A percentile compares a stretch with the other conserved stretches of the same genome.
Evolutionary conservation across 2,797 vertebrate species (phyloP).

Genomic region (Xenopus petersii): DNA sequence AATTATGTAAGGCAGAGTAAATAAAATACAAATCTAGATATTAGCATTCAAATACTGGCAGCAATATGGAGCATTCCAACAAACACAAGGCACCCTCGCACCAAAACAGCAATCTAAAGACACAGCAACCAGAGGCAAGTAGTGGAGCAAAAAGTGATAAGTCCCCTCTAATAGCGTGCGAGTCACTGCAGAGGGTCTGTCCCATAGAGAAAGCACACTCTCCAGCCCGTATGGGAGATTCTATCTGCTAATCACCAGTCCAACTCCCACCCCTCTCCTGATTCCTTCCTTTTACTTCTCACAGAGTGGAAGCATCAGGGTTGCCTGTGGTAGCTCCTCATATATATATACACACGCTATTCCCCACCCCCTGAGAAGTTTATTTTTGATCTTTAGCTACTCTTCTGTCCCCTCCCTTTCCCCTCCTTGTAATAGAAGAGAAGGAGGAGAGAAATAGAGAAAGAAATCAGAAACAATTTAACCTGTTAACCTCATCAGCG

Average conservation of each 20-base stretch:
- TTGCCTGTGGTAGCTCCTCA: conserved; percentile 66
- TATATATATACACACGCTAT: conserved; percentile 85
- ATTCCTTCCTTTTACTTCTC: conserved; percentile 13
- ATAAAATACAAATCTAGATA: too few species aligned
- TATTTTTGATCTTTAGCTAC: conserved; percentile 87
- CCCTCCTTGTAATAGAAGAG: conserved; percentile 81
- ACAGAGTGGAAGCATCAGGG: conserved; percentile 56
- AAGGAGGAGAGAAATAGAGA: conserved; percentile 57
- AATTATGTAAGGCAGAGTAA: too few species aligned
- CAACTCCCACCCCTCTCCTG: conserved; percentile 42
- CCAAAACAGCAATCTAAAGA: too few species aligned
- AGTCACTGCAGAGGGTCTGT: conserved; percentile 4
- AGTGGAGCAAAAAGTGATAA: neutral
- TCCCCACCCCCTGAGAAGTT: conserved; percentile 78
- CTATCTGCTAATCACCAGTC: conserved; percentile 48
- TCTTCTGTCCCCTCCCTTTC: conserved; percentile 86
- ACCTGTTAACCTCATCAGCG: conserved; percentile 7
- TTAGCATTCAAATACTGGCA: too few species aligned
- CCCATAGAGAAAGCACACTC: neutral
- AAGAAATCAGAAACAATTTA: conserved; percentile 27
- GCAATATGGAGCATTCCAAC: too few species aligned
- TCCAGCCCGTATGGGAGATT: neutral
- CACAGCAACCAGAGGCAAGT: neutral
- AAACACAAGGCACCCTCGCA: too few species aligned
- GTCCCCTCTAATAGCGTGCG: neutral